These are phyloP conservation scores for Neoascia interrupta DNA, from an alignment of 2,888 invertebrate species.

Conservation along the genomic window DNA sequence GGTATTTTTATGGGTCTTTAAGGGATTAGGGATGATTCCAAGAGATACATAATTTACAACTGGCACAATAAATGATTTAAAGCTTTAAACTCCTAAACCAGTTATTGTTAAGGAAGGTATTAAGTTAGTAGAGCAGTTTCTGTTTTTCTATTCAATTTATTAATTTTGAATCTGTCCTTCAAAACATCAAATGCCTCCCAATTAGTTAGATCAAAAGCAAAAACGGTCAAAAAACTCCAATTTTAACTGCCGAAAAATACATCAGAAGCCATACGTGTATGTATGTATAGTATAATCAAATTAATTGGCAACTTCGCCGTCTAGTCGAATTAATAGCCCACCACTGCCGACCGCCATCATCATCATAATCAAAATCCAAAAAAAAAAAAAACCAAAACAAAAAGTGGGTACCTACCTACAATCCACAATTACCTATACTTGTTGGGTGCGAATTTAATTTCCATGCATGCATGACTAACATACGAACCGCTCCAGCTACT, in stretches of 20 bases:
- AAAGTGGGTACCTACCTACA: background rate
- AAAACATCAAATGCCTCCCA: no score
- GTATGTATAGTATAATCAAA: constrained; percentile 49
- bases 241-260: constrained; percentile 20
- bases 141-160: no score
- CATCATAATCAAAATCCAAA: constrained; percentile 25
- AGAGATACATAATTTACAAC: no score
- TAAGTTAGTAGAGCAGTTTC: no score
- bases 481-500: constrained; percentile 48
- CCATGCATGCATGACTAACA: constrained; percentile 66
- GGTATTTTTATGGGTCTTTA: no score
- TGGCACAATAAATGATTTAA: no score
- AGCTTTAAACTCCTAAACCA: no score
- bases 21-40: no score
- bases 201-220: background rate
- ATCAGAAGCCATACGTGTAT: constrained; percentile 5
- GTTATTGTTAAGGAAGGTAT: no score
- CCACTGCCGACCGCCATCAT: constrained; percentile 6
- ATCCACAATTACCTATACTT: constrained; percentile 36
- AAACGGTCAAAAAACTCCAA: constrained; percentile 12
- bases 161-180: no score
- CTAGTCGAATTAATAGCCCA: constrained; percentile 61
- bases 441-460: constrained; percentile 44
- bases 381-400: constrained; percentile 19
- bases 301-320: constrained; percentile 55